phyloP scores from a whole-genome alignment of 2,797 vertebrate genomes.

The Rhynchonycteris naso region DNA sequence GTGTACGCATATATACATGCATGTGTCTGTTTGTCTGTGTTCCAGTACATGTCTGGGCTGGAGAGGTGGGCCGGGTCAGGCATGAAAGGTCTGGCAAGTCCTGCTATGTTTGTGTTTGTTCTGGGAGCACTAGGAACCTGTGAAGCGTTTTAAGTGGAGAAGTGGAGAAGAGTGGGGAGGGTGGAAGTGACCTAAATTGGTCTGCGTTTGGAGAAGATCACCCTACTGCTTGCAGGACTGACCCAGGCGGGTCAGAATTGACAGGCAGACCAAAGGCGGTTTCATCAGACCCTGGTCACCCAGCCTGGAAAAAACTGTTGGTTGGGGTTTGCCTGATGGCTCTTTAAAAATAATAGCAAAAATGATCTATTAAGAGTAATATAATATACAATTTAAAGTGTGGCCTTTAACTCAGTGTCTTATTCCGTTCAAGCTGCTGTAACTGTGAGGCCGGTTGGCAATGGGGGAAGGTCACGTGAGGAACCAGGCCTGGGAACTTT shows the following conservation, averaged over 20 bases:
- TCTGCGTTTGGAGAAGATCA: accelerated
- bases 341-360: not conserved
- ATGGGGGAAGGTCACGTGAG: no score
- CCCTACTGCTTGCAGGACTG: not conserved
- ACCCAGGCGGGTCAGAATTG: not conserved
- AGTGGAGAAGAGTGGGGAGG: accelerated
- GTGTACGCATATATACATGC: accelerated
- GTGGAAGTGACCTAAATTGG: accelerated
- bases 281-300: not conserved
- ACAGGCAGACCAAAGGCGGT: not conserved
- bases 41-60: not conserved
- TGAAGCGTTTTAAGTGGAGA: no score
- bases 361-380: not conserved
- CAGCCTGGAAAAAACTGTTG: not conserved
- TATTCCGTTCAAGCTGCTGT: accelerated
- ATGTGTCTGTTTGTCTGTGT: no score
- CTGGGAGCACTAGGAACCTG: not conserved
- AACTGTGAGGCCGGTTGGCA: no score
- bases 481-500: no score
- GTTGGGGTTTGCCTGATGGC: not conserved
- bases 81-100: accelerated
- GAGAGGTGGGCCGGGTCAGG: not conserved
- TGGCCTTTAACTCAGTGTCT: not conserved
- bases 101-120: accelerated
- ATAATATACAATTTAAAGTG: not conserved